Conservation (phyloP, 2,797 vertebrate species). For the Labroides dimidiatus region DNA sequence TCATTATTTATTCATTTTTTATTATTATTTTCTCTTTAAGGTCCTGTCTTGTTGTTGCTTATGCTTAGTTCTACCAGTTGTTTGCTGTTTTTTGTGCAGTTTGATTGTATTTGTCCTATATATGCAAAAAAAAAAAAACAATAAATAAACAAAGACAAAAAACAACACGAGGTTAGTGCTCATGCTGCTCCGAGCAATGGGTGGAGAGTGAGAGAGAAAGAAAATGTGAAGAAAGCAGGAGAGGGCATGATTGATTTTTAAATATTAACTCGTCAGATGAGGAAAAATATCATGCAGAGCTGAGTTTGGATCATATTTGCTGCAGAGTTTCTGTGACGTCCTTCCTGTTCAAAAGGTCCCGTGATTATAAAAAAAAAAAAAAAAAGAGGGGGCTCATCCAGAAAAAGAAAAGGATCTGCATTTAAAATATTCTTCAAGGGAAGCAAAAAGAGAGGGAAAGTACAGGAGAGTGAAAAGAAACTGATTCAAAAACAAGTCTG, state of each 20-base stretch:
- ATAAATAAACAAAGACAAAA: too few species aligned
- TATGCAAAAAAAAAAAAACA: too few species aligned
- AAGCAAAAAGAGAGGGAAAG: constrained; percentile 41
- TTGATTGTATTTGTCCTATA: too few species aligned
- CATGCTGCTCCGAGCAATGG: constrained; percentile 75
- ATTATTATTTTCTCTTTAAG: too few species aligned
- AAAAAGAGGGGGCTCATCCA: constrained; percentile 73
- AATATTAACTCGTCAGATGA: constrained; percentile 47
- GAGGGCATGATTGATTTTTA: constrained; percentile 29
- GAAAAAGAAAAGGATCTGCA: constrained; percentile 11
- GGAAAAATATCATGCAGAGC: constrained; percentile 80
- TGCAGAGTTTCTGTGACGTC: constrained; percentile 46
- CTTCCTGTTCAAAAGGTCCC: constrained; percentile 57
- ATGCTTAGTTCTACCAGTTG: too few species aligned
- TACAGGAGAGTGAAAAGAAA: constrained; percentile 68
- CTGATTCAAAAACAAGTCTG: constrained; percentile 64
- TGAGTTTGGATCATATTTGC: constrained; percentile 31
- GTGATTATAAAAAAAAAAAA: constrained; percentile 55
- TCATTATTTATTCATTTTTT: too few species aligned
- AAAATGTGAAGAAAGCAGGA: constrained; percentile 15
- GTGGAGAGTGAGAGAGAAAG: constrained; percentile 18
- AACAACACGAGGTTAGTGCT: constrained; percentile 74
- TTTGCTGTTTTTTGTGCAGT: too few species aligned
- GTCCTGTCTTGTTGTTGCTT: too few species aligned
- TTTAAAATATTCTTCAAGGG: constrained; percentile 8